Percentiles rank a stretch among this genome's conserved stretches.
phyloP scores from a whole-genome alignment of 2,113 vertebrate genomes.

The Arizona elegans region DNA sequence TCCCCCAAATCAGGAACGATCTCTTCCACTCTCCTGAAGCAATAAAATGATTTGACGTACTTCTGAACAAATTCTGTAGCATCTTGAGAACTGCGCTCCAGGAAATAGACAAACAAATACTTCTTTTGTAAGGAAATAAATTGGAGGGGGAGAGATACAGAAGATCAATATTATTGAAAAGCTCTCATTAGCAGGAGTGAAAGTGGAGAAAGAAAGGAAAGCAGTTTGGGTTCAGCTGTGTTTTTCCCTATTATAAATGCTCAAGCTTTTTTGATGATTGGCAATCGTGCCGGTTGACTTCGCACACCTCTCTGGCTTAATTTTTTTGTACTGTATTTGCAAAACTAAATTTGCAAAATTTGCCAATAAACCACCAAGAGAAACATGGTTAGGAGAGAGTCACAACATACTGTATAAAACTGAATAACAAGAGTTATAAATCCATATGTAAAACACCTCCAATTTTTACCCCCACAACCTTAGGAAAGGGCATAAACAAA shows the following conservation, averaged over 20 bases:
- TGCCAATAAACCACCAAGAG: neutral
- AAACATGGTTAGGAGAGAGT: neutral
- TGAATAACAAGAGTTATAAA: neutral
- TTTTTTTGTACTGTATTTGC: neutral
- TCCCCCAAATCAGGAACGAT: neutral
- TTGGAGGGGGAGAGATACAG: neutral
- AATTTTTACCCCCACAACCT: fast-evolving
- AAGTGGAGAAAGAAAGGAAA: neutral
- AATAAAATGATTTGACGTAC: neutral
- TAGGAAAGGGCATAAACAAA: neutral
- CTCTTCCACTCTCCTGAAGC: neutral
- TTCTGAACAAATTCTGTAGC: neutral
- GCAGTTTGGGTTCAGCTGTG: neutral
- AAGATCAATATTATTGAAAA: neutral
- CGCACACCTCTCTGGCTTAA: neutral
- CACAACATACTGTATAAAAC: neutral
- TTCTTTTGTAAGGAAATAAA: neutral
- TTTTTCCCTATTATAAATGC: neutral
- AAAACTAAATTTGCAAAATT: neutral
- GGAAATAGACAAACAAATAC: neutral
- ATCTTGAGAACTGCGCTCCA: neutral
- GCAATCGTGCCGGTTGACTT: neutral
- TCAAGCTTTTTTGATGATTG: neutral
- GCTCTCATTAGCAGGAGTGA: neutral
- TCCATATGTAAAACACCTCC: neutral